A percentile compares a stretch with the other conserved stretches of the same genome.
Evolutionary conservation across 2,888 invertebrate genomes (phyloP).

Genomic region (Dione juno): DNA sequence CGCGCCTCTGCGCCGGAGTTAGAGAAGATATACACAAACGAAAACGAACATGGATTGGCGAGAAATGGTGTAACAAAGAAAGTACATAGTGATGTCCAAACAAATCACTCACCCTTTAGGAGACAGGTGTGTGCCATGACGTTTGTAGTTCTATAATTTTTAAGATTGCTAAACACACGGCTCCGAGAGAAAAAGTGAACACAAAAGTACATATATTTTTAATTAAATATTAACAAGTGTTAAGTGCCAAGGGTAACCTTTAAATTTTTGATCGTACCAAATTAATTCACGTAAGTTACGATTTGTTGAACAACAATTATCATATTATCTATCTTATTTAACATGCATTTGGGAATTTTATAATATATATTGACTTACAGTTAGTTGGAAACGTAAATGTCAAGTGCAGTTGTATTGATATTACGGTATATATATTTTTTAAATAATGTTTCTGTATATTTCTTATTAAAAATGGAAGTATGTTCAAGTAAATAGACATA

Average conservation of each 20-base stretch:
- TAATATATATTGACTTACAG: not conserved
- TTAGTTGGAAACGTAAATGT: not conserved
- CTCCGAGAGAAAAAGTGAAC: not conserved
- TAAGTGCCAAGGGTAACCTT: not conserved
- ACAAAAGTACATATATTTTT: not conserved
- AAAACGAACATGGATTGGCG: slow-evolving; percentile 51
- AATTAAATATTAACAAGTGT: not conserved
- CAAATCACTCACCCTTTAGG: slow-evolving; percentile 56
- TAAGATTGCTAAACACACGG: not conserved
- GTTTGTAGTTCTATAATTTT: slow-evolving; percentile 38
- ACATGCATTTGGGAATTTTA: not conserved
- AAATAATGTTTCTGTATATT: not conserved
- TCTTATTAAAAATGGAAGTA: not conserved
- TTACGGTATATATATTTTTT: not conserved
- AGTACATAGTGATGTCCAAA: slow-evolving; percentile 53
- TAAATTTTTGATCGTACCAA: not conserved
- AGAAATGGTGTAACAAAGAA: slow-evolving; percentile 52
- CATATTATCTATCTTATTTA: not conserved
- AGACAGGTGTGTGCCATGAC: slow-evolving; percentile 67
- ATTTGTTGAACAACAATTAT: not conserved
- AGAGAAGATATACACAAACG: slow-evolving; percentile 66
- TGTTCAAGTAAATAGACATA: too few species aligned
- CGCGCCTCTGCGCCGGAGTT: slow-evolving; percentile 61
- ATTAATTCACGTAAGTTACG: too few species aligned
- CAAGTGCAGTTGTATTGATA: not conserved